A percentile compares a stretch with the other conserved stretches of the same genome.
phyloP scores from a whole-genome alignment of 2,888 invertebrate genomes.

The Rhingia campestris region DNA sequence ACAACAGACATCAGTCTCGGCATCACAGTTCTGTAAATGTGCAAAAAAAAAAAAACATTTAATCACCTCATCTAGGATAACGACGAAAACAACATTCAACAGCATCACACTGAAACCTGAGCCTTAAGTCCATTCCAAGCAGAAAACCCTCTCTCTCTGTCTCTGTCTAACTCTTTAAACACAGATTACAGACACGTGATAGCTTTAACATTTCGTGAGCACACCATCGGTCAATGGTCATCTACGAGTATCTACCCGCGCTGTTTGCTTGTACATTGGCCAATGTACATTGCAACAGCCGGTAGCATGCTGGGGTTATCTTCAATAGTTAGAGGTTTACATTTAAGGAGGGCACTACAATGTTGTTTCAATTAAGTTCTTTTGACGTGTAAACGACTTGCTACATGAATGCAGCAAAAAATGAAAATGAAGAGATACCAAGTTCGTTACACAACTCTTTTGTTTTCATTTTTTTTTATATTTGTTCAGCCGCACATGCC shows the following conservation, averaged over 20 bases:
- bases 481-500: not conserved
- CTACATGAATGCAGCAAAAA: too few relatives aligned
- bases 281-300: conserved; percentile 58
- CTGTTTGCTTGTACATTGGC: conserved; percentile 15
- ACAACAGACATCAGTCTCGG: conserved; percentile 82
- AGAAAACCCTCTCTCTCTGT: not conserved
- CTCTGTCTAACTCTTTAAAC: not conserved
- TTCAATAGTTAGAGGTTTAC: conserved; percentile 1
- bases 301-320: conserved; percentile 32
- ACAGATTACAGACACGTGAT: conserved; percentile 51
- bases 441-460: conserved; percentile 39
- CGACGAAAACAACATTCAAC: conserved; percentile 9
- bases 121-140: conserved; percentile 18
- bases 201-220: conserved; percentile 60
- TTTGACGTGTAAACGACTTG: conserved; percentile 46
- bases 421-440: not conserved
- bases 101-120: conserved; percentile 11
- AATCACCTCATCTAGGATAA: conserved; percentile 10
- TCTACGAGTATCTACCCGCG: conserved; percentile 41
- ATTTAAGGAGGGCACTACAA: conserved; percentile 19
- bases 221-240: conserved; percentile 59
- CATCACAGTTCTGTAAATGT: conserved; percentile 82
- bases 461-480: not conserved
- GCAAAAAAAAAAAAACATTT: conserved; percentile 76
- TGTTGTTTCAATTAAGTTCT: conserved; percentile 66